Evolutionary conservation across 2,113 vertebrate genomes (phyloP).

Genomic region (Stigmatopora nigra): DNA sequence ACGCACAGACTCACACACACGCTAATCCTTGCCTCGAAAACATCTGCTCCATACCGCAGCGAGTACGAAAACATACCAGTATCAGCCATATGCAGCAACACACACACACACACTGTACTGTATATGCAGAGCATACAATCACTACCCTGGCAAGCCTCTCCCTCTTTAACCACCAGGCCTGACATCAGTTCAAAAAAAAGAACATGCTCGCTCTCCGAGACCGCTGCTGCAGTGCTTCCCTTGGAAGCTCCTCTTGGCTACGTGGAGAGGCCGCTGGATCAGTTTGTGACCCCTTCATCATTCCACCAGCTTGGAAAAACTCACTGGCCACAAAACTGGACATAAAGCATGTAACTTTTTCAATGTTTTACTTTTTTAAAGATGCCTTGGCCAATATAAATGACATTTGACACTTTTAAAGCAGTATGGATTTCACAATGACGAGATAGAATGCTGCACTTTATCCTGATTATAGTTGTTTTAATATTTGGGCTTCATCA

Average conservation of each 20-base stretch:
- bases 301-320: background rate
- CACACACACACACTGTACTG: conserved; percentile 19
- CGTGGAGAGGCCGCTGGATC: conserved; percentile 21
- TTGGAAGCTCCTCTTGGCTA: conserved; percentile 23
- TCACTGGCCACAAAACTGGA: background rate
- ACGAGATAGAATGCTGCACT: background rate
- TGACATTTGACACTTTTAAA: background rate
- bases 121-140: conserved; percentile 11
- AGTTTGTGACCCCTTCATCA: background rate
- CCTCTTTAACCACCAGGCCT: conserved; percentile 51
- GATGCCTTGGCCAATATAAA: background rate
- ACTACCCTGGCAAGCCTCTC: conserved; percentile 41
- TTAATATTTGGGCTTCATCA: background rate
- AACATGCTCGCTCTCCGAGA: conserved; percentile 42
- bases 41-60: conserved; percentile 60
- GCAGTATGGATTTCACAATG: background rate
- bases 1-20: conserved; percentile 28
- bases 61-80: conserved; percentile 38
- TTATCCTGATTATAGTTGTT: background rate
- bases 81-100: conserved; percentile 28
- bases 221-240: conserved; percentile 29
- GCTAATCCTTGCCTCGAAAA: conserved; percentile 50
- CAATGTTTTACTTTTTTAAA: background rate
- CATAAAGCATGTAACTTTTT: background rate
- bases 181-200: conserved; percentile 53